Percentiles rank a stretch among this genome's conserved stretches.
Evolutionary conservation across 2,113 vertebrate species (phyloP).

Genomic region (Podarcis raffonei): DNA sequence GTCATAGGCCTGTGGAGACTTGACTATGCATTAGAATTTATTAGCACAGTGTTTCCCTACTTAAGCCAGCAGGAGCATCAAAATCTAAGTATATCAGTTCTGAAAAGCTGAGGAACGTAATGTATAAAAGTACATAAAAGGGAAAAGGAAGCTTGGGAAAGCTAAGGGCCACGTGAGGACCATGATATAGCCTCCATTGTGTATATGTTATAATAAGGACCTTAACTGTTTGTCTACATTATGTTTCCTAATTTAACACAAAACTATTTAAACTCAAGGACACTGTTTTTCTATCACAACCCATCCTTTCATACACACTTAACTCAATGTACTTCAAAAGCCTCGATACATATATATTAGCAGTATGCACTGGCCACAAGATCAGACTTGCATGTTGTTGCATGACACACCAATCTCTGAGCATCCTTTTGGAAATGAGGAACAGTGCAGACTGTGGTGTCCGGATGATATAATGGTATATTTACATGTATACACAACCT

Average conservation of each 20-base stretch:
- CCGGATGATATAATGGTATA: too few species aligned
- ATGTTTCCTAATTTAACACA: neutral
- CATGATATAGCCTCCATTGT: neutral
- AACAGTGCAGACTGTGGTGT: too few species aligned
- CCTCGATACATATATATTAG: conserved; percentile 14
- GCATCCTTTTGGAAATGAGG: too few species aligned
- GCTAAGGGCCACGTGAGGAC: neutral
- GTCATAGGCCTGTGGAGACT: conserved; percentile 76
- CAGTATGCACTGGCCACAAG: too few species aligned
- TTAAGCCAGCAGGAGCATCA: conserved; percentile 75
- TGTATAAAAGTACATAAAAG: conserved; percentile 13
- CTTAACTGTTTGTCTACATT: neutral
- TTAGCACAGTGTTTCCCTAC: conserved; percentile 75
- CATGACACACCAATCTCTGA: too few species aligned
- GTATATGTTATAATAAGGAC: neutral
- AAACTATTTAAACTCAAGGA: neutral
- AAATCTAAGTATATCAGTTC: conserved; percentile 65
- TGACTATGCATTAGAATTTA: conserved; percentile 81
- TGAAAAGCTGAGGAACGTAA: conserved; percentile 59
- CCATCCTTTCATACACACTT: neutral
- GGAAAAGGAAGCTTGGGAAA: conserved; percentile 35
- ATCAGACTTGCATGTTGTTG: too few species aligned
- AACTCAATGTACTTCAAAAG: neutral
- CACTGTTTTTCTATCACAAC: neutral
- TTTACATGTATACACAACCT: too few species aligned